Evolutionary conservation across 35 echinoderm and acorn worm species (phyloP), one percentile per base, ranked within the genome.

Genomic region (Lytechinus variegatus): DNA sequence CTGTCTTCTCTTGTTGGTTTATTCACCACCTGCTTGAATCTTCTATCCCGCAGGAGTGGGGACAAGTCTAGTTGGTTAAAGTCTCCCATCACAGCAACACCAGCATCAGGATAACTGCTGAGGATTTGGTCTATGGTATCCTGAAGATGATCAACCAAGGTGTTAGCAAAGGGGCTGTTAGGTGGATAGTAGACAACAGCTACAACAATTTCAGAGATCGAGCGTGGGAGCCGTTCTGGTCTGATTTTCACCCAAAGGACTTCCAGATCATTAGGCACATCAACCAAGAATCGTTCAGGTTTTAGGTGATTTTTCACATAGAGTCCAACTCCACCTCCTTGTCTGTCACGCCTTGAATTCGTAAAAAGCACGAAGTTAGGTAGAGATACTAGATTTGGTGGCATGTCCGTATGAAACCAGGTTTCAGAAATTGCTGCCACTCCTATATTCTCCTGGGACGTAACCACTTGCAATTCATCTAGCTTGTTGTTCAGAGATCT

Each of bases 161-260:
- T 86, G 52, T 95, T 86, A 53, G 94, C 12, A 87, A 95, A 33
- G 9, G 52, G 72, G 86, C 86, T 95, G 10, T 95, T 33, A 44
- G 94, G 94, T 28, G 94, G 94, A 87, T 95, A 89, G 52, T 95
- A 95, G 27, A 95, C 94, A 54, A 95, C 86, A 54, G 94, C 94
- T 86, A 95, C 52, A 14, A 95, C 79, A 12, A 95, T 52, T 28
- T 95, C 86, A 6, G 94, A 95, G 10, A 95, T 87, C 9, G 94
- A 52, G 9, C 94, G 66, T 27, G 94, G 94, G 89, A 95, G 94
- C 51, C 94, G 79, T 89, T 24, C 51, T 0, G 94, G 94, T 87
- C 86, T n/a, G 27, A 95, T 87, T 28, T 95, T 95, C 52, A 95
- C 57, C 94, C 94, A 95, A 44, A 95, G 21, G 44, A 95, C 57